phyloP scores from a whole-genome alignment of 2,888 invertebrate genomes.

The Seladonia tumulorum region DNA sequence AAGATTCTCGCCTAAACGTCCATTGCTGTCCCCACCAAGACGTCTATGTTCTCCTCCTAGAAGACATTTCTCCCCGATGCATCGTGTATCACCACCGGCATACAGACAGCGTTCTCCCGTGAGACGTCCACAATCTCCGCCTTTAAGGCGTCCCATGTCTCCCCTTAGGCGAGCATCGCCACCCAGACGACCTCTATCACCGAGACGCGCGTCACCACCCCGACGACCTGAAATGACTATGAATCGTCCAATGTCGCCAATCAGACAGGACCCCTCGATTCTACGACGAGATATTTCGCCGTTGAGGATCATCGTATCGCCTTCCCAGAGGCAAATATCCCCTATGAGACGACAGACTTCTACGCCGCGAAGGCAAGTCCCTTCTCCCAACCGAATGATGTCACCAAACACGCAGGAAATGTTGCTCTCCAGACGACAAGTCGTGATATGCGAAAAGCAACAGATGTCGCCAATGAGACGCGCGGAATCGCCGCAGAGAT shows the following conservation, averaged over 20 bases:
- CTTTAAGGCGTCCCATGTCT: slow-evolving; percentile 41
- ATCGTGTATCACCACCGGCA: slow-evolving; percentile 24
- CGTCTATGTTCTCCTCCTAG: slow-evolving; percentile 66
- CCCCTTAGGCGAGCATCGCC: slow-evolving; percentile 47
- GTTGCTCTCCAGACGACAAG: slow-evolving; percentile 58
- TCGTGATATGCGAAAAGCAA: slow-evolving; percentile 48
- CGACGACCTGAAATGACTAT: slow-evolving; percentile 38
- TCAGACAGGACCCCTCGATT: slow-evolving; percentile 51
- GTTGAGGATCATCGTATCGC: slow-evolving; percentile 44
- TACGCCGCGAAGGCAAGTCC: slow-evolving; percentile 65
- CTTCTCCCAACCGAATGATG: slow-evolving; percentile 58
- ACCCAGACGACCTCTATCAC: slow-evolving; percentile 48
- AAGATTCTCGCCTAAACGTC: slow-evolving; percentile 69
- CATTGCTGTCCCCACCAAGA: slow-evolving; percentile 65
- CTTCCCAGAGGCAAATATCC: slow-evolving; percentile 56
- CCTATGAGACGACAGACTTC: slow-evolving; percentile 57
- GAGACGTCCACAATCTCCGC: slow-evolving; percentile 49
- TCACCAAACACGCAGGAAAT: slow-evolving; percentile 59
- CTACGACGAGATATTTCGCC: slow-evolving; percentile 52
- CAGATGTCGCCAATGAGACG: slow-evolving; percentile 48
- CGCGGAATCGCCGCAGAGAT: slow-evolving; percentile 47
- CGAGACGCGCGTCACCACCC: slow-evolving; percentile 61
- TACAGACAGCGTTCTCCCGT: slow-evolving; percentile 55
- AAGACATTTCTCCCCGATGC: slow-evolving; percentile 56
- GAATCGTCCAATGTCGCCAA: slow-evolving; percentile 61